Base-by-base conservation (phyloP, 1,140 invertebrate genomes). In the Polypedilum vanderplanki region DNA sequence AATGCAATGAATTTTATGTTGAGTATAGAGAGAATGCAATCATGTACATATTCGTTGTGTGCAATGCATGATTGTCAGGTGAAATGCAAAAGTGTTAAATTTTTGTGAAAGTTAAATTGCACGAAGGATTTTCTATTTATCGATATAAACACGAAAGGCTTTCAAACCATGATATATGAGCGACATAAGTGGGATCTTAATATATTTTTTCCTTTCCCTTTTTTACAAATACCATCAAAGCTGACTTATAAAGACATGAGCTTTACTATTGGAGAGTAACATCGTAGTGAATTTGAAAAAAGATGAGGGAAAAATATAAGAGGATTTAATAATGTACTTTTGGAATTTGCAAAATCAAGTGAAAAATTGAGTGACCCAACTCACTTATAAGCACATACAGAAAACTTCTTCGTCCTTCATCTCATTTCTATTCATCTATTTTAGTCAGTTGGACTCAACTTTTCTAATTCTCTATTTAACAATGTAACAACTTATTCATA, bases 401-500 rank as follows among this genome's bases (percentile, higher is more conserved):
- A 12, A 15, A 12, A 57, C 46, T 57, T 57, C 65, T 20, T 22
- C 3, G 20, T 22, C 65, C 17, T 70, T 70, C 65, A 20, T 70
- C 65, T 70, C 3, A 9, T 22, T 18, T 15, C 46, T 18, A 20
- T 18, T 22, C 65, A 70, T 20, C 17, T n/a, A n/a, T 70, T 22
- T 17, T 7, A 70, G 20, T 70, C 46, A 22, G 17, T 70, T 70
- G 15, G 15, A 8, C 18, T 70, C 18, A 5, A n/a, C 0, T 70
- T 70, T 20, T 70, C 20, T 70, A 22, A 70, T 70, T 70, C 20
- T 70, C 15, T 70, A 70, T 70, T 70, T 70, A 70, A 70, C 65
- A 70, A 70, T 22, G 20, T 70, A 70, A 70, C 65, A 70, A 70
- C 65, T 70, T 70, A 70, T 70, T 70, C 65, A 70, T 70, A 17